These are phyloP conservation scores for Ischnus inquisitorius DNA, from an alignment of 2,888 invertebrate species.

Conservation along the genomic window DNA sequence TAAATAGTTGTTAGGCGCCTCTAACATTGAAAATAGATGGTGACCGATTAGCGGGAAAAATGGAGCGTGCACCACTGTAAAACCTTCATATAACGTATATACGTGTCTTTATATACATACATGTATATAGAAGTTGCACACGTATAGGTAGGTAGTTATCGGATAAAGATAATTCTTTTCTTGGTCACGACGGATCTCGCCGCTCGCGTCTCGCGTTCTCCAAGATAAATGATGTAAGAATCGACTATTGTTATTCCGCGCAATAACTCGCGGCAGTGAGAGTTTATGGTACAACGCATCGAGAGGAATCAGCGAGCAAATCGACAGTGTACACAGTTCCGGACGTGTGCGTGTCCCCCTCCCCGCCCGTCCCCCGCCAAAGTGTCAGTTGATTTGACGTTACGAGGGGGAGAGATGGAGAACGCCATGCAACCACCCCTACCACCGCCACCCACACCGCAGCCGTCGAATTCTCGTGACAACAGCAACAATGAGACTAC, in stretches of 20 bases:
- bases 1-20: not conserved
- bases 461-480: slow-evolving; percentile 68
- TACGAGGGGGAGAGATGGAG: slow-evolving; percentile 77
- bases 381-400: slow-evolving; percentile 19
- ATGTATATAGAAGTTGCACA: slow-evolving; percentile 9
- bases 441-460: slow-evolving; percentile 62
- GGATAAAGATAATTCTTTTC: slow-evolving; percentile 30
- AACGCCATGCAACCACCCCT: slow-evolving; percentile 77
- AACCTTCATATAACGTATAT: slow-evolving; percentile 26
- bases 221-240: slow-evolving; percentile 58
- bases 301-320: not conserved
- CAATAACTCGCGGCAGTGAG: slow-evolving; percentile 17
- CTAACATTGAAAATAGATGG: slow-evolving; percentile 39
- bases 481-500: slow-evolving; percentile 80
- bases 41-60: slow-evolving; percentile 47
- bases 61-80: slow-evolving; percentile 45
- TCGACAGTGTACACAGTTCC: not conserved
- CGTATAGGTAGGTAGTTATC: slow-evolving; percentile 10
- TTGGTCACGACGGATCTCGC: slow-evolving; percentile 20
- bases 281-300: not conserved
- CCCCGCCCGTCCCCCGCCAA: not conserved
- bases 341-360: not conserved
- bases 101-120: slow-evolving; percentile 11
- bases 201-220: slow-evolving; percentile 21
- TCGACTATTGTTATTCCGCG: slow-evolving; percentile 24